Conservation (phyloP, 1,140 invertebrate genomes). For the Babylonia areolata region DNA sequence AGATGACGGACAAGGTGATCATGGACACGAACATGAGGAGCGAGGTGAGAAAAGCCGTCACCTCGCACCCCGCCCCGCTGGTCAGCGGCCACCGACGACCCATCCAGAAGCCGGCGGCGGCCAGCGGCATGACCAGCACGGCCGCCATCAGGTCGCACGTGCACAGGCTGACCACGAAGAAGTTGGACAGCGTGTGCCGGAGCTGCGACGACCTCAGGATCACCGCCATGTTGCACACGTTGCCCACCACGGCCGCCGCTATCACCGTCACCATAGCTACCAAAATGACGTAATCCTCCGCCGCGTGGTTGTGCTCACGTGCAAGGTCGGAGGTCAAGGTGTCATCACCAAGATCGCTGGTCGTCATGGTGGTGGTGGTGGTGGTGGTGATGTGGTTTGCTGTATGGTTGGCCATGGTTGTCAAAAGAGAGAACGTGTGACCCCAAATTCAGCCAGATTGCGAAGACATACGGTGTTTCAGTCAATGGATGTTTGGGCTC, state of each 20-base stretch:
- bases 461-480: too few species aligned
- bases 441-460: too few species aligned
- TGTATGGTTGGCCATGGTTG: background rate
- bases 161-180: slow-evolving; percentile 28
- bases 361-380: background rate
- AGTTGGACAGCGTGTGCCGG: slow-evolving; percentile 19
- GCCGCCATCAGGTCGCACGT: slow-evolving; percentile 21
- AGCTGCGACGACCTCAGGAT: background rate
- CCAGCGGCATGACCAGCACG: background rate
- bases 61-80: background rate
- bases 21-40: slow-evolving; percentile 44
- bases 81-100: background rate
- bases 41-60: slow-evolving; percentile 20
- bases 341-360: too few species aligned
- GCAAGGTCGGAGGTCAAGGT: background rate
- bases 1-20: slow-evolving; percentile 38
- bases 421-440: too few species aligned
- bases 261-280: background rate
- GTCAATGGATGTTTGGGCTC: too few species aligned
- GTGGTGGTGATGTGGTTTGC: background rate
- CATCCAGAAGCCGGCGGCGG: background rate
- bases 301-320: background rate
- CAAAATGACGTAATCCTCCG: slow-evolving; percentile 6
- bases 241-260: background rate
- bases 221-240: slow-evolving; percentile 23